Evolutionary conservation across 2,113 vertebrate species (phyloP), one percentile per base, ranked within the genome.

Genomic region (Xenopus laevis): DNA sequence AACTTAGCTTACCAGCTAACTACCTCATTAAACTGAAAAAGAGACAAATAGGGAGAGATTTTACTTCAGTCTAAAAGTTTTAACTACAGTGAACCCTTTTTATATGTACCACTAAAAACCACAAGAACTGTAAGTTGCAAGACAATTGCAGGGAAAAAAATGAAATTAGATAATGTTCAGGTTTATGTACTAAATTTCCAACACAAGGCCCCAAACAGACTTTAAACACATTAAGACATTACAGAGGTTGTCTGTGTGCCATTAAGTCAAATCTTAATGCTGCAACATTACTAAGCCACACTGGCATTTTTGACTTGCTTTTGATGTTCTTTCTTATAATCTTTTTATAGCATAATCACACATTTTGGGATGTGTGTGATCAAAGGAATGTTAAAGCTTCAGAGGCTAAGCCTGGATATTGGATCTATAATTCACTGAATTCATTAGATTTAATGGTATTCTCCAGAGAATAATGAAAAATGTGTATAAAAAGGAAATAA

Each of bases 361-460:
- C 81, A 83, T 86, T 89, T 88, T 83, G 79, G 80, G 85, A 86
- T 84, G 83, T 83, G 10, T 78, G 67, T 81, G 85, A 84, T 84
- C 84, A 87, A 87, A 84, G 84, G 79, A 66, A 87, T 86, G 77
- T 81, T 83, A 83, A 75, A 79, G 79, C 83, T 86, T 86, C 85
- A 82, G 83, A 86, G 84, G 80, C 81, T 81, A 85, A 84, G 83
- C 53, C 77, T 65, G 82, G 83, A 82, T 81, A 83, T 78, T 78
- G 79, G 81, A 76, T 79, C 82, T 82, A 81, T 80, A 87, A 86
- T 81, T 84, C 87, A 83, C 66, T 82, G 84, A 88, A 89, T 87
- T 88, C 83, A 87, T 90, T 90, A 88, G 81, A 83, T 78, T 84
- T 82, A 87, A 87, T 80, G 83, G 85, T 81, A 85, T 83, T 87